phyloP scores from a whole-genome alignment of 1,140 invertebrate genomes.

The Brachionus angularis region DNA sequence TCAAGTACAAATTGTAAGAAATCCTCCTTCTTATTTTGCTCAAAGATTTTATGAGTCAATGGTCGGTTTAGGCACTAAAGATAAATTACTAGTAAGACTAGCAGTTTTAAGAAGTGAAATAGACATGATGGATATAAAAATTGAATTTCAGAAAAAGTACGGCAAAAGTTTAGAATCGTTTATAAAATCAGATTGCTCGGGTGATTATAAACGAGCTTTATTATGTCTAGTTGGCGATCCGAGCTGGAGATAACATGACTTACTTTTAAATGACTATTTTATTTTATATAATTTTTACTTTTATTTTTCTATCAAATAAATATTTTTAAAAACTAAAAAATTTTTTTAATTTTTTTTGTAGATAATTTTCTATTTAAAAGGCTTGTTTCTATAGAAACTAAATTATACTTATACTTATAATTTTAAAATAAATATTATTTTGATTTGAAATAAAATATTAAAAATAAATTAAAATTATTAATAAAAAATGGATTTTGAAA shows the following conservation, averaged over 20 bases:
- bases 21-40: conserved; percentile 23
- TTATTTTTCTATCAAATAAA: too few relatives aligned
- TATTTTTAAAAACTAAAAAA: too few relatives aligned
- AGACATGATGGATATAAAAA: conserved; percentile 43
- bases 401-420: too few relatives aligned
- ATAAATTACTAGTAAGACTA: conserved; percentile 17
- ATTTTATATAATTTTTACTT: too few relatives aligned
- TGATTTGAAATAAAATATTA: too few relatives aligned
- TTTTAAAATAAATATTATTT: too few relatives aligned
- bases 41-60: conserved; percentile 25
- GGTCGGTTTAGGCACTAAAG: conserved; percentile 35
- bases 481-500: too few relatives aligned
- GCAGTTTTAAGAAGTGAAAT: conserved; percentile 45
- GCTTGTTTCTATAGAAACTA: too few relatives aligned
- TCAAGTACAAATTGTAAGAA: conserved; percentile 25
- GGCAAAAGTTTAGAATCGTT: conserved; percentile 33
- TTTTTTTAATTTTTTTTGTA: too few relatives aligned
- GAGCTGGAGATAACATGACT: conserved; percentile 41
- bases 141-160: conserved; percentile 29
- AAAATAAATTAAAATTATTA: too few relatives aligned
- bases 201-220: conserved; percentile 35
- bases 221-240: conserved; percentile 37
- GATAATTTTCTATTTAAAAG: too few relatives aligned
- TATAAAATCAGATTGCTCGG: conserved; percentile 33
- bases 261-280: too few relatives aligned